These are phyloP conservation scores for Xestobium rufovillosum DNA, from an alignment of 2,888 invertebrate species.

Conservation along the genomic window DNA sequence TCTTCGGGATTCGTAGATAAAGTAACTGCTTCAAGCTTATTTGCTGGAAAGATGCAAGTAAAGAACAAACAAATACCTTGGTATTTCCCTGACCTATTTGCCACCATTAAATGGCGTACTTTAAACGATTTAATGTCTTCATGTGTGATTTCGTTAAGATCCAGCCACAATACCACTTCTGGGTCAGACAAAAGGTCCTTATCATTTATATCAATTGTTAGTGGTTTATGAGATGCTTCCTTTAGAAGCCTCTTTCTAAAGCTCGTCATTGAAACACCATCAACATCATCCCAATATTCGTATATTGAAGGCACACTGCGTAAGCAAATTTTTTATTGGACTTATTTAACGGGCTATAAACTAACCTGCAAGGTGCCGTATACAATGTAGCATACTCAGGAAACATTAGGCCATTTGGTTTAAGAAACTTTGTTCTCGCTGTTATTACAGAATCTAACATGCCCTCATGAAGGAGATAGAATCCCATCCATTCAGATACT, in stretches of 20 bases:
- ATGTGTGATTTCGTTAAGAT: constrained; percentile 54
- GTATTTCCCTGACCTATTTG: constrained; percentile 53
- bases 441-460: constrained; percentile 86
- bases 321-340: constrained; percentile 25
- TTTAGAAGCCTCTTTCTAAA: constrained; percentile 57
- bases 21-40: constrained; percentile 35
- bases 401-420: constrained; percentile 64
- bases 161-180: constrained; percentile 58
- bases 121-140: constrained; percentile 55
- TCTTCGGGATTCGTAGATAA: constrained; percentile 53
- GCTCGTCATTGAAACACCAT: constrained; percentile 69
- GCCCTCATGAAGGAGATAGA: constrained; percentile 89
- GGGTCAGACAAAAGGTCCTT: constrained; percentile 59
- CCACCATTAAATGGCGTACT: constrained; percentile 55
- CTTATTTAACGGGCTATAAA: no score
- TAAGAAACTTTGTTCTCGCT: constrained; percentile 75
- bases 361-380: constrained; percentile 51
- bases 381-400: constrained; percentile 66
- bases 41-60: constrained; percentile 61
- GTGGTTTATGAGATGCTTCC: constrained; percentile 58
- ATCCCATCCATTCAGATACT: constrained; percentile 98
- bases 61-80: constrained; percentile 80
- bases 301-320: constrained; percentile 56
- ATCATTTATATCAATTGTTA: constrained; percentile 50
- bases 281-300: constrained; percentile 70